Conservation (phyloP, 2,113 vertebrate genomes). For the Rhipidura dahli region DNA sequence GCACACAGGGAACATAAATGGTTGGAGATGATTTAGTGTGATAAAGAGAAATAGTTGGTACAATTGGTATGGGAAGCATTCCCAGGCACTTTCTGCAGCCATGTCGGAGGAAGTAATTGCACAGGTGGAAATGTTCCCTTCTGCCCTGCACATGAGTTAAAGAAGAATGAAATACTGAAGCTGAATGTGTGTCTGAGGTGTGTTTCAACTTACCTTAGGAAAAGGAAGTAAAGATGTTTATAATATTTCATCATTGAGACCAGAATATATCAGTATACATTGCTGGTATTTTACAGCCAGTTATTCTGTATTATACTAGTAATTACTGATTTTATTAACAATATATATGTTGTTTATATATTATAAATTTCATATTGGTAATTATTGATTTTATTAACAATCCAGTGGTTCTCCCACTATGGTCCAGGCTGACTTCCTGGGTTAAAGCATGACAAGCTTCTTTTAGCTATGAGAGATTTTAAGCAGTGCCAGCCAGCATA, state of each 20-base stretch:
- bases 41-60: background rate
- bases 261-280: background rate
- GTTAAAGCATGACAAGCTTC: background rate
- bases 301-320: background rate
- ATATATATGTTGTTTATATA: too few species aligned
- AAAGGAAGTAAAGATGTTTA: background rate
- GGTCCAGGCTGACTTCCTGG: background rate
- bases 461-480: background rate
- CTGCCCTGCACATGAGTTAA: background rate
- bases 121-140: background rate
- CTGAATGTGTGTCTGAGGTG: fast-evolving
- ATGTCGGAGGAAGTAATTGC: fast-evolving
- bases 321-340: background rate
- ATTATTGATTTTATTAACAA: background rate
- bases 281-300: background rate
- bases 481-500: background rate
- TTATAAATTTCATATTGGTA: too few species aligned
- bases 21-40: background rate
- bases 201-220: background rate
- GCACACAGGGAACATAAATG: background rate
- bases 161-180: background rate
- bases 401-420: background rate
- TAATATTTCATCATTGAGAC: background rate
- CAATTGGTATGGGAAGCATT: background rate
- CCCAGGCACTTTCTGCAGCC: background rate